A percentile compares a stretch with the other conserved stretches of the same genome.
Evolutionary conservation across 2,888 invertebrate species (phyloP).

Genomic region (Rapana venosa): DNA sequence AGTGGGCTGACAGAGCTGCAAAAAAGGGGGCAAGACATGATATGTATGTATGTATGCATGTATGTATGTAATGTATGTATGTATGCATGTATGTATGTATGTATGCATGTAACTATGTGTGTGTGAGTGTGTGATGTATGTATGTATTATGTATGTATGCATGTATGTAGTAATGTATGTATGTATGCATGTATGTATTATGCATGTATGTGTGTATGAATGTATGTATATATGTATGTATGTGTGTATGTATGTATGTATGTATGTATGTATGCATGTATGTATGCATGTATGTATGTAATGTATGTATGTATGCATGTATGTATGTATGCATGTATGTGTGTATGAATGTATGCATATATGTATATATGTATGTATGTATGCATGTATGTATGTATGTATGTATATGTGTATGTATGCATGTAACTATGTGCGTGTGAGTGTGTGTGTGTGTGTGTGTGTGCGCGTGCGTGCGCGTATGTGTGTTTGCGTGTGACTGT

Average conservation of each 20-base stretch:
- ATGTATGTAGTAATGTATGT: neutral
- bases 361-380: neutral
- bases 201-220: neutral
- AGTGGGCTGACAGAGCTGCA: too few species aligned
- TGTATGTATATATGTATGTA: neutral
- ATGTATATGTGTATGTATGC: neutral
- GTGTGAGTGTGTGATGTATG: neutral
- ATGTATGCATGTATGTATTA: neutral
- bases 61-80: too few species aligned
- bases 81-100: neutral
- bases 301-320: neutral
- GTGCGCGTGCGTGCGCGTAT: neutral
- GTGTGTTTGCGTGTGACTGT: too few species aligned
- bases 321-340: neutral
- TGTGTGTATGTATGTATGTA: neutral
- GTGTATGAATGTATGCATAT: neutral
- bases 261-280: neutral
- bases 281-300: neutral
- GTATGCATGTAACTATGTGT: neutral
- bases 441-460: neutral
- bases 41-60: neutral
- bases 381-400: neutral
- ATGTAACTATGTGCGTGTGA: neutral
- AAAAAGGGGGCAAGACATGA: too few species aligned
- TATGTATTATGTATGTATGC: conserved; percentile 8